Conservation (phyloP, 2,888 invertebrate genomes). For the Tenthredo notha region DNA sequence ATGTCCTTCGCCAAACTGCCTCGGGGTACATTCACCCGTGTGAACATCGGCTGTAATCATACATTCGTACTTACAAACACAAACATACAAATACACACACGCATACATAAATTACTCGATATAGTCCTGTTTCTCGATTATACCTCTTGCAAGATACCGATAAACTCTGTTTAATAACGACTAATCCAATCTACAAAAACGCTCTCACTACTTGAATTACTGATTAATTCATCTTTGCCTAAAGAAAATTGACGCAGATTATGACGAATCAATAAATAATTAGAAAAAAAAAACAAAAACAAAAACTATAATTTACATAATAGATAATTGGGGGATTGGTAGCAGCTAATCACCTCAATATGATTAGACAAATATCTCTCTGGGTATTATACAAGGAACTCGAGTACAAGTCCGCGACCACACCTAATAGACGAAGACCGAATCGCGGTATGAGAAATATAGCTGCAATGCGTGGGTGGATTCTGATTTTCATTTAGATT, state of each 20-base stretch:
- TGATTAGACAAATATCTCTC: not conserved
- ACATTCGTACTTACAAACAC: not conserved
- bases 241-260: not conserved
- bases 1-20: constrained; percentile 48
- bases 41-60: not conserved
- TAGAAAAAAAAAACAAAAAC: too few relatives aligned
- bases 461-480: constrained; percentile 12
- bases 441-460: not conserved
- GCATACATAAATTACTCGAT: not conserved
- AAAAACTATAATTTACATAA: not conserved
- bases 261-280: not conserved
- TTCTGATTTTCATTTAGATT: constrained; percentile 6
- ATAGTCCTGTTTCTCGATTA: not conserved
- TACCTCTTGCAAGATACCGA: not conserved
- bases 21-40: constrained; percentile 46
- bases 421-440: constrained; percentile 48
- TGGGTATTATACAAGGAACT: not conserved
- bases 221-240: not conserved
- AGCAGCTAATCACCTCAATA: not conserved
- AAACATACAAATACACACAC: too few relatives aligned
- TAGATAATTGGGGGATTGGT: not conserved
- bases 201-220: not conserved
- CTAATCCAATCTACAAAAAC: not conserved
- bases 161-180: not conserved
- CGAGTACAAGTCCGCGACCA: constrained; percentile 49